These are phyloP conservation scores for Adelognathus sp. DNA, from an alignment of 2,888 invertebrate species.

Conservation along the genomic window DNA sequence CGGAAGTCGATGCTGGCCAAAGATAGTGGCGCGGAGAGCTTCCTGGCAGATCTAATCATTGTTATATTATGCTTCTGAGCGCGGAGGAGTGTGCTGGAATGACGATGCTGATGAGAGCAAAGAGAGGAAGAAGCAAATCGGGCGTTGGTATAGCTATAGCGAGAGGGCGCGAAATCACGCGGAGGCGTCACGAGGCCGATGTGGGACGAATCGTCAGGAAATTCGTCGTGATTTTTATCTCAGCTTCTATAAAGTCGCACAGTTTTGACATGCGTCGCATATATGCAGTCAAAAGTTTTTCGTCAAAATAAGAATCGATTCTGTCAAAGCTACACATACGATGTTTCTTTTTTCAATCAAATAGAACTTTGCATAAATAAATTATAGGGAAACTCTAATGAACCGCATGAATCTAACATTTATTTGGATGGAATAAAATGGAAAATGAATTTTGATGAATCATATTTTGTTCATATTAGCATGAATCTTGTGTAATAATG, in stretches of 20 bases:
- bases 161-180: slow-evolving; percentile 45
- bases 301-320: not conserved
- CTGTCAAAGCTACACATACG: too few relatives aligned
- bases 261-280: not conserved
- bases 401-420: too few relatives aligned
- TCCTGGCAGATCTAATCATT: slow-evolving; percentile 57
- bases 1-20: slow-evolving; percentile 62
- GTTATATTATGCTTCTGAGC: slow-evolving; percentile 43
- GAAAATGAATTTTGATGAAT: too few relatives aligned
- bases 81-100: slow-evolving; percentile 53
- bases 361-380: too few relatives aligned
- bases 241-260: not conserved
- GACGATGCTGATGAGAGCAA: slow-evolving; percentile 44
- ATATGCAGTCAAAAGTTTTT: not conserved
- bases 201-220: slow-evolving; percentile 55
- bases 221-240: slow-evolving; percentile 40
- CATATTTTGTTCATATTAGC: too few relatives aligned
- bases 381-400: too few relatives aligned
- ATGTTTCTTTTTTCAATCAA: too few relatives aligned
- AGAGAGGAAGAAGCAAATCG: slow-evolving; percentile 13
- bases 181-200: slow-evolving; percentile 47
- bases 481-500: too few relatives aligned
- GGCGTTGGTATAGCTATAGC: too few relatives aligned
- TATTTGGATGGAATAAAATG: too few relatives aligned
- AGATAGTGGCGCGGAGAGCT: slow-evolving; percentile 62